Evolutionary conservation across 2,797 vertebrate genomes (phyloP), one percentile per base, ranked within the genome.

Genomic region (Lacerta agilis): DNA sequence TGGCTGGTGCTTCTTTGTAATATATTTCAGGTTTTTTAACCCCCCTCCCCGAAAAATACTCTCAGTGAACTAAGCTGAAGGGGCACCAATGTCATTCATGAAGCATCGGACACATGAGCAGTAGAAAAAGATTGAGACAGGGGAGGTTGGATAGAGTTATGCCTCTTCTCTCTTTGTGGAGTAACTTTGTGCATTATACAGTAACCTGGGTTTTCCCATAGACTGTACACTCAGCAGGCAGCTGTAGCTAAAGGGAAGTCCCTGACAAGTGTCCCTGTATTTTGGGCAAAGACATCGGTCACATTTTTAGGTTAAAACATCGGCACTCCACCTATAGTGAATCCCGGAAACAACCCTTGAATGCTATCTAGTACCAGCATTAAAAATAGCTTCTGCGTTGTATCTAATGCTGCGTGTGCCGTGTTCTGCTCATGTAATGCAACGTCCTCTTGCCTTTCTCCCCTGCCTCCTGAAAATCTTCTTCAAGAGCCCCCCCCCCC

Each of bases 61-160:
- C 49, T 55, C 13, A 58, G 4, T 88, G 0, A 76, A 23, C 88
- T 23, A 2, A 64, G 87, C 92, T 93, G 88, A 90, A 43, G 82
- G 76, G 73, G 7, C 83, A 3, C 7, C 5, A 13, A 92, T 86
- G 0, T 90, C 82, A 10, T 87, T 87, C 87, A 15, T 55, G 49
- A 55, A 55, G 49, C 49, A 55, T 55, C 1, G 3, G 49, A 15
- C 9, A 0, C 20, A 11, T 10, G 43, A 73, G 43, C 10, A 64
- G 55, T 10, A 43, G 33, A 7, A 69, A 71, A 71, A 29, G 18
- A 61, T 15, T 55, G 49, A 10, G 49, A 55, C 49, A 49, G 49
- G 13, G 49, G 49, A 55, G 49, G 15, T 27, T 29, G 15, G 15
- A 45, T 20, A 25, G 75, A 73, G 17, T 38, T n/a, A 73, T 43